Evolutionary conservation across 2,797 vertebrate species (phyloP), one percentile per base, ranked within the genome.

Genomic region (Babyrousa celebensis): DNA sequence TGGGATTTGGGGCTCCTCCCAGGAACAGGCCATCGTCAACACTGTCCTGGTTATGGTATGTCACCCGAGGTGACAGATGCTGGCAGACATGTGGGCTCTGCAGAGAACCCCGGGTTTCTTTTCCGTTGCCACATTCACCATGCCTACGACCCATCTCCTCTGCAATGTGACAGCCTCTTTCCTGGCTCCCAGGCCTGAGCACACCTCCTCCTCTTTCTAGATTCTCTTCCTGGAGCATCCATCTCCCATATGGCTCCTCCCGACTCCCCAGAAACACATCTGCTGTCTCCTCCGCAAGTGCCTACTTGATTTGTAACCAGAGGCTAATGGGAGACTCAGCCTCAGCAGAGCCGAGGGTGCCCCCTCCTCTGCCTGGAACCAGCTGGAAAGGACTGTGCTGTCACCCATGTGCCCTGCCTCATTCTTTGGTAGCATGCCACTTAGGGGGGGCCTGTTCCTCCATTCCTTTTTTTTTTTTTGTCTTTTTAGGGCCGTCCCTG

Each of bases 261-360:
- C 14, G n/a, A 36, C 48, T 56, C 25, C 20, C 5, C 25, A 75
- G 36, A 25, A 29, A 36, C 8, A 21, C 21, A 12, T 43, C 54
- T n/a, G 20, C 9, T 9, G 7, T 54, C 9, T 58, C 20, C 3
- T 85, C 14, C 15, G 32, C 29, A 15, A 10, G 1, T 71, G 65
- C 12, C 36, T 52, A 23, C 48, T 70, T 29, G 21, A 5, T 29
- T 27, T 72, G 78, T 32, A 56, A 7, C 52, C 0, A 0, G 40
- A 16, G 32, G 23, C 17, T 10, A 23, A 9, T 0, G 1, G 0
- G 20, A 29, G 68, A 29, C 20, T 12, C 3, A 7, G 1, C 1
- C 20, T 65, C 12, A 9, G 43, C 12, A 62, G 29, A 58, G 5
- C 27, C 5, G 6, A 27, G 12, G 54, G 54, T 11, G 5, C 11